Conservation (phyloP, 2,888 invertebrate species). For the Lycaena phlaeas region DNA sequence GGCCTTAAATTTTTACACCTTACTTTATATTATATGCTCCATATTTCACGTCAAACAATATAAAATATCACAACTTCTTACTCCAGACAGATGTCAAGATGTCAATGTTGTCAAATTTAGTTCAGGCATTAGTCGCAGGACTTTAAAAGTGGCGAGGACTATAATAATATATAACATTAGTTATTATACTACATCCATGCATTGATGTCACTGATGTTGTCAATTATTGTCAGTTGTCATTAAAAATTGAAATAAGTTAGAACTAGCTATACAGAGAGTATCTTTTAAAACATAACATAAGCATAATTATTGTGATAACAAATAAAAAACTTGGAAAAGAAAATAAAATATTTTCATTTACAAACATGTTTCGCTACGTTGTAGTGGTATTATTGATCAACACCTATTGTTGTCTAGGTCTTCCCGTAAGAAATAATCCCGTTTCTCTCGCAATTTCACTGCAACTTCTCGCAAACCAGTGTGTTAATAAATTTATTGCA, state of each 20-base stretch:
- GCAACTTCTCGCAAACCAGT: slow-evolving; percentile 31
- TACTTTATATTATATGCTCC: no score
- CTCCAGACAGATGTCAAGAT: no score
- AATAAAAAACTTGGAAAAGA: not conserved
- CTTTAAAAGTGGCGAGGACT: no score
- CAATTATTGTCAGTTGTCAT: not conserved
- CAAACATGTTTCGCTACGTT: slow-evolving; percentile 38
- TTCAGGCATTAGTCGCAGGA: no score
- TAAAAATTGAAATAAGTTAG: not conserved
- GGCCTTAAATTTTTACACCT: no score
- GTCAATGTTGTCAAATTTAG: no score
- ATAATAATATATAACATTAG: no score
- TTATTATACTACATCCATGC: no score
- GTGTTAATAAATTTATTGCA: slow-evolving; percentile 38
- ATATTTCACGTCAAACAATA: no score
- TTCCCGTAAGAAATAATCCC: slow-evolving; percentile 24
- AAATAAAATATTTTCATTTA: not conserved
- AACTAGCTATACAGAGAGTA: not conserved
- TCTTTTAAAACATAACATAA: not conserved
- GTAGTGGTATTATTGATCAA: slow-evolving; percentile 40
- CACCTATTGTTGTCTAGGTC: slow-evolving; percentile 39
- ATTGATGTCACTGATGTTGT: no score
- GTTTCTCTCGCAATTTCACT: slow-evolving; percentile 19
- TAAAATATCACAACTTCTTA: no score
- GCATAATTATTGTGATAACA: not conserved